These are phyloP conservation scores for Nibea albiflora DNA, from an alignment of 2,113 vertebrate species.

Conservation along the genomic window DNA sequence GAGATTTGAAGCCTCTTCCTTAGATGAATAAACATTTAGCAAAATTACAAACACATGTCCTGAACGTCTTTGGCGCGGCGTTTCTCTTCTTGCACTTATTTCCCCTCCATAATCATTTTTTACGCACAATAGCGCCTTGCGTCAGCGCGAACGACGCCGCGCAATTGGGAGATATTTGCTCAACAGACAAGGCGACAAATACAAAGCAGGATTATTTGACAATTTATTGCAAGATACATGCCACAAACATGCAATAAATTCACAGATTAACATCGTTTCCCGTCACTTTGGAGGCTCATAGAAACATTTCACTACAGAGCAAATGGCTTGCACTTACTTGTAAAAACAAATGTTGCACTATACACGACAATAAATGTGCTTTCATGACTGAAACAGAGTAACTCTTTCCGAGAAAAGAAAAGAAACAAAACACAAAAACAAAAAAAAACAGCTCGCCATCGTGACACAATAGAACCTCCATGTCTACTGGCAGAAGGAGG, in stretches of 20 bases:
- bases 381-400: conserved; percentile 62
- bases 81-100: neutral
- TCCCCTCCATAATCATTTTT: neutral
- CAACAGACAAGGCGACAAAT: conserved; percentile 5
- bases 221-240: conserved; percentile 99
- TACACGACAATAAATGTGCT: conserved; percentile 79
- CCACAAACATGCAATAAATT: conserved; percentile 93
- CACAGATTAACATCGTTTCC: conserved; percentile 78
- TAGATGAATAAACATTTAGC: neutral
- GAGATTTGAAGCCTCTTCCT: neutral
- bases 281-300: conserved; percentile 68
- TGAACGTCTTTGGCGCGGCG: neutral
- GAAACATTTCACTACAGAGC: conserved; percentile 69
- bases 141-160: neutral
- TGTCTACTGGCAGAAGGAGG: conserved; percentile 44
- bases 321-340: conserved; percentile 61
- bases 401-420: conserved; percentile 16
- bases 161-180: neutral
- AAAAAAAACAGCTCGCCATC: conserved; percentile 53
- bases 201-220: conserved; percentile 57
- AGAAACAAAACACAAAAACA: no score
- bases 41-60: neutral
- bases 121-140: neutral
- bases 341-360: conserved; percentile 66
- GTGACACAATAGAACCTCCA: conserved; percentile 28